These are phyloP conservation scores for Tamias sibiricus DNA, from an alignment of 2,113 vertebrate genomes.

Conservation along the genomic window DNA sequence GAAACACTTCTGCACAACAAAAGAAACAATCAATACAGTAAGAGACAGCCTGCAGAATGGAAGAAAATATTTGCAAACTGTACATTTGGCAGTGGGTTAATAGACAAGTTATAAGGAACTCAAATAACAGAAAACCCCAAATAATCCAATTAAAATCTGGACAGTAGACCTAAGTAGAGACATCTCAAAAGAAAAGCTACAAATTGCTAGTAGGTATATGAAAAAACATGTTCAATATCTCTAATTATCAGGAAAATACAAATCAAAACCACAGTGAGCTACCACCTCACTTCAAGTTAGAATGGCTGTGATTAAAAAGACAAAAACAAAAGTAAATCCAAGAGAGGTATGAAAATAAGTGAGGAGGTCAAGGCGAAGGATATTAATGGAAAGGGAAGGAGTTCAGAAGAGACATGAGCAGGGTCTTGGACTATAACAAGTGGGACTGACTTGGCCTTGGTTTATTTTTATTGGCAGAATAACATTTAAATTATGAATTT, in stretches of 20 bases:
- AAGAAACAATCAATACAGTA: background rate
- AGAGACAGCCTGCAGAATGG: background rate
- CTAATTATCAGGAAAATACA: background rate
- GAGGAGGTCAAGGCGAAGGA: background rate
- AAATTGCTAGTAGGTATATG: background rate
- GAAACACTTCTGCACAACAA: background rate
- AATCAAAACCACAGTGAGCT: background rate
- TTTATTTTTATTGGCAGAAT: slow-evolving; percentile 62
- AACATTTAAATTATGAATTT: slow-evolving; percentile 52
- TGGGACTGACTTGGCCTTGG: background rate
- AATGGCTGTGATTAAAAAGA: background rate
- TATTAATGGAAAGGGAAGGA: slow-evolving; percentile 44
- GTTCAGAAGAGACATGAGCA: slow-evolving; percentile 35
- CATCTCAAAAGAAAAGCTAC: background rate
- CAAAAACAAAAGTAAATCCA: background rate
- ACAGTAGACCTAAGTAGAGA: background rate
- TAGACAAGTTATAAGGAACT: background rate
- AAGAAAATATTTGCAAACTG: background rate
- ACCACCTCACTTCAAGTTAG: background rate
- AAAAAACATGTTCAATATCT: background rate
- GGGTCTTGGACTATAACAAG: background rate
- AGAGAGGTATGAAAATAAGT: background rate
- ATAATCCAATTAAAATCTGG: background rate
- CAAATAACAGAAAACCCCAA: background rate
- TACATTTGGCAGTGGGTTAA: background rate